Evolutionary conservation across 2,797 vertebrate species (phyloP).

Genomic region (Acanthurus tractus): DNA sequence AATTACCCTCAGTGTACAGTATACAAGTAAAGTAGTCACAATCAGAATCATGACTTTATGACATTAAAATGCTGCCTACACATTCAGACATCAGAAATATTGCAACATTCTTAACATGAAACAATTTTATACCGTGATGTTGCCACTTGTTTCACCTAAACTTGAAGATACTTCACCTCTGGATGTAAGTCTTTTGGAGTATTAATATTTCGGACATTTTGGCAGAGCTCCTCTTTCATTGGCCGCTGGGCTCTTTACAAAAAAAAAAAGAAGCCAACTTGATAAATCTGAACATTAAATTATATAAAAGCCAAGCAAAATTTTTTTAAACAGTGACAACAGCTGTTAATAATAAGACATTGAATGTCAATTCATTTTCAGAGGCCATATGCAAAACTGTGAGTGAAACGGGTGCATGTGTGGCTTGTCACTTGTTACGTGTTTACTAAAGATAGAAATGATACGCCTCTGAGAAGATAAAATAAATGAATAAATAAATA

Average conservation of each 20-base stretch:
- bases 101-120: too few species aligned
- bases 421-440: neutral
- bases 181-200: neutral
- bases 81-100: too few species aligned
- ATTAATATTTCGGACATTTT: neutral
- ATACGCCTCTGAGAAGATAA: neutral
- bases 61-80: too few species aligned
- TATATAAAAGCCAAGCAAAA: neutral
- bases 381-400: neutral
- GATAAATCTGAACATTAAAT: constrained; percentile 21
- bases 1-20: too few species aligned
- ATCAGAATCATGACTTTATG: too few species aligned
- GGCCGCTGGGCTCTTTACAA: neutral
- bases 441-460: constrained; percentile 31
- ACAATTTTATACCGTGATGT: too few species aligned
- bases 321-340: neutral
- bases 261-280: neutral
- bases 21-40: too few species aligned
- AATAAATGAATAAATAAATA: constrained; percentile 12
- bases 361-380: neutral
- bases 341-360: constrained; percentile 3
- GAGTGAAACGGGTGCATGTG: neutral
- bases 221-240: neutral
- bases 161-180: neutral
- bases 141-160: too few species aligned